A percentile compares a stretch with the other conserved stretches of the same genome.
phyloP scores from a whole-genome alignment of 2,888 invertebrate genomes.

The Corythucha ciliata region DNA sequence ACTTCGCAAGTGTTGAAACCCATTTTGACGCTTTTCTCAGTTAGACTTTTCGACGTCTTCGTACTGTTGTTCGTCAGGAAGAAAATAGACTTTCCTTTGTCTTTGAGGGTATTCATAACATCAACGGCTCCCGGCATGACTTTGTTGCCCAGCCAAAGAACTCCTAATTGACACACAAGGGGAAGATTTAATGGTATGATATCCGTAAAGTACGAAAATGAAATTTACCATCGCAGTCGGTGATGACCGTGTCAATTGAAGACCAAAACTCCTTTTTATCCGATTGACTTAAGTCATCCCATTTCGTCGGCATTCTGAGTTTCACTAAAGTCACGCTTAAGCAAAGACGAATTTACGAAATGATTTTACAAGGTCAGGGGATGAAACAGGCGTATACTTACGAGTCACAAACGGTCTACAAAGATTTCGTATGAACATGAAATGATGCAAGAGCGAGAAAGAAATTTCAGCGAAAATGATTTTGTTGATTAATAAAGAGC shows the following conservation, averaged over 20 bases:
- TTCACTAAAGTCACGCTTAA: no score
- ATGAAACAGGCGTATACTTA: no score
- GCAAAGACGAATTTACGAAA: no score
- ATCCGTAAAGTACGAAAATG: no score
- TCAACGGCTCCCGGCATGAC: slow-evolving; percentile 46
- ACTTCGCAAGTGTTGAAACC: slow-evolving; percentile 45
- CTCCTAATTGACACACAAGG: no score
- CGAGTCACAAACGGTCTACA: no score
- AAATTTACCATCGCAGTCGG: slow-evolving; percentile 53
- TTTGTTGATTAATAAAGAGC: no score
- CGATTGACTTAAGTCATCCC: slow-evolving; percentile 29
- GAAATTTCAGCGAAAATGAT: no score
- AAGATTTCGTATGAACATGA: no score
- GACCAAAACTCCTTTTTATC: slow-evolving; percentile 40
- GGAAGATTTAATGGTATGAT: no score
- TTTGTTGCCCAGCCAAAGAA: slow-evolving; percentile 48
- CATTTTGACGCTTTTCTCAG: slow-evolving; percentile 48
- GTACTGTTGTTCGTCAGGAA: slow-evolving; percentile 61
- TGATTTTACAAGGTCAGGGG: no score
- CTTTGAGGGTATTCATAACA: slow-evolving; percentile 44
- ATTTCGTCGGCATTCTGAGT: slow-evolving; percentile 23
- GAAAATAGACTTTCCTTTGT: slow-evolving; percentile 51
- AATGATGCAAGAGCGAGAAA: no score
- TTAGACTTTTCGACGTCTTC: slow-evolving; percentile 50
- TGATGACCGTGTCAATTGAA: slow-evolving; percentile 47